Evolutionary conservation across 2,113 vertebrate species (phyloP).

Genomic region (Gymnogyps californianus): DNA sequence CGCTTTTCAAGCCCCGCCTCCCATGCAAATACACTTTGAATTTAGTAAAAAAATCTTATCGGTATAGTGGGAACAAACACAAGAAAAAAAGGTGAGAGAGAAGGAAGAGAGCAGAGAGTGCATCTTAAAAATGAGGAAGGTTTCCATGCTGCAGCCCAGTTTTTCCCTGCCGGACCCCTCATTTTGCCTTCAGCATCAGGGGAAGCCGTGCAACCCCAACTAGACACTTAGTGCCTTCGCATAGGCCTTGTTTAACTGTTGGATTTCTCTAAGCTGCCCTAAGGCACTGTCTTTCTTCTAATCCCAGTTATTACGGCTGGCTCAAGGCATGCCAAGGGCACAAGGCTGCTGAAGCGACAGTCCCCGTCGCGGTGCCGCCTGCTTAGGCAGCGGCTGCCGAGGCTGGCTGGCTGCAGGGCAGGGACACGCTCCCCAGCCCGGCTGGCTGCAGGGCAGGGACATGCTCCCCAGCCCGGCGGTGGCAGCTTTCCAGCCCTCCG

Average conservation of each 20-base stretch:
- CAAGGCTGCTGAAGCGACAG: not conserved
- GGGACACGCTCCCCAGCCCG: fast-evolving
- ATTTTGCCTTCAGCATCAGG: not conserved
- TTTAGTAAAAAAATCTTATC: not conserved
- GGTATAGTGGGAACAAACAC: not conserved
- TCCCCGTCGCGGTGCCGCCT: fast-evolving
- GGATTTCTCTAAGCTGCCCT: conserved; percentile 9
- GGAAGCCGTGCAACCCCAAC: not conserved
- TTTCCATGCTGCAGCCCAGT: not conserved
- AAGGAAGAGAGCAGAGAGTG: not conserved
- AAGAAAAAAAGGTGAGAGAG: not conserved
- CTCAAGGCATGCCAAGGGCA: not conserved
- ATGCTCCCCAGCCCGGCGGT: fast-evolving
- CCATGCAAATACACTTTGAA: not conserved
- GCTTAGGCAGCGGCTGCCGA: fast-evolving
- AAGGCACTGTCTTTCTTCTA: not conserved
- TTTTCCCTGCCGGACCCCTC: not conserved
- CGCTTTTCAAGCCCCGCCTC: not conserved
- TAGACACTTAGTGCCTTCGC: not conserved
- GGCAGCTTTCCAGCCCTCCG: not conserved
- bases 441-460: not conserved
- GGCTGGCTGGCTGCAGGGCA: not conserved
- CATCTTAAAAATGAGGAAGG: not conserved
- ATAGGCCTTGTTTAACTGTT: not conserved
- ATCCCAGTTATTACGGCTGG: not conserved